Base-by-base conservation (phyloP, 2,888 invertebrate genomes). In the Mactromeris polynyma region DNA sequence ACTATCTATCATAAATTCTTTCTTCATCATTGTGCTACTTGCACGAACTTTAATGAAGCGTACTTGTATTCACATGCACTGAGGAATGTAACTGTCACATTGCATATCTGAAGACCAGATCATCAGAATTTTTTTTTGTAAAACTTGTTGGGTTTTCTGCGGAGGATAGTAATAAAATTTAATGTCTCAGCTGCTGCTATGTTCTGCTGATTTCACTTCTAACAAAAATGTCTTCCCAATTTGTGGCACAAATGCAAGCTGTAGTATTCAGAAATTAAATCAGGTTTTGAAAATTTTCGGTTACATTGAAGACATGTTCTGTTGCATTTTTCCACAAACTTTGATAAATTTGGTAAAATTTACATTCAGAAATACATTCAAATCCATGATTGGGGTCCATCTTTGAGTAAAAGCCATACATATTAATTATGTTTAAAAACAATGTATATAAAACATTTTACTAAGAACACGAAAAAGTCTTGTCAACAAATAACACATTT, bases 211-310 rank as follows among this genome's bases (percentile, higher is more conserved):
- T 64, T 26, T 64, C 58, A 26, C 58, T 64, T 64, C 26, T 9
- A 64, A n/a, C 58, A n/a, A 64, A 64, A 64, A 64, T 64, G 26
- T n/a, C 58, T 64, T 64, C 17, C 58, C n/a, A 64, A 64, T 64
- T 64, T 64, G 26, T n/a, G 21, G 58, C 58, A 6, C 58, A 26
- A 64, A 64, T 26, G 26, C 26, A 9, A 26, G 26, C 26, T 64
- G 58, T 51, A 51, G 51, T 17, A 51, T 51, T 51, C 51, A 26
- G 58, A 64, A 64, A n/a, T 64, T 4, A 64, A 26, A 26, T 64
- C 26, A 26, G 58, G 26, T 64, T 64, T 64, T 6, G 3, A 64
- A 64, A 26, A 64, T 11, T 26, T n/a, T 64, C 19, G 26, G 58
- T 64, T 26, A 46, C 11, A 46, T 46, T 46, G 17, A 17, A 7